Evolutionary conservation across 2,113 vertebrate species (phyloP).

Genomic region (Neodon shergylaensis): DNA sequence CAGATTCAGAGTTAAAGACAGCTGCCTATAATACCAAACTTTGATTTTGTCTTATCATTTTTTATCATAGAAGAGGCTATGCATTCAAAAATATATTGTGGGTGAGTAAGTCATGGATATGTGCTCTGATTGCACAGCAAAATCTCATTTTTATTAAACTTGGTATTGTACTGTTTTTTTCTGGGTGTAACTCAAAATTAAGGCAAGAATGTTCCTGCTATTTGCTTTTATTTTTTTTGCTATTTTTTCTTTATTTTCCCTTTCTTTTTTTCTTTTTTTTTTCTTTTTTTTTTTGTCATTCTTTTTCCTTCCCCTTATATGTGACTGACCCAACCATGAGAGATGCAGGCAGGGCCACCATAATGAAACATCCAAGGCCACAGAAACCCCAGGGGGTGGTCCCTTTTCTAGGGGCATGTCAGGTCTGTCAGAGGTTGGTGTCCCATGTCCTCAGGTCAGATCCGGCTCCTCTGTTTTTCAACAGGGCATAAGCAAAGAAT

Average conservation of each 20-base stretch:
- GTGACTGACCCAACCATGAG: neutral
- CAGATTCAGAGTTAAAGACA: neutral
- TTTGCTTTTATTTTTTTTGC: neutral
- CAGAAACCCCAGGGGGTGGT: neutral
- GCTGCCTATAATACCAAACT: neutral
- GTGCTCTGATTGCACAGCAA: neutral
- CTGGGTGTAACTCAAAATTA: neutral
- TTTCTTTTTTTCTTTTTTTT: neutral
- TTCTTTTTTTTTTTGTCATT: too few relatives aligned
- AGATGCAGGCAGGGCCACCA: neutral
- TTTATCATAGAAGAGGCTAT: neutral
- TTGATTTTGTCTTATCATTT: neutral
- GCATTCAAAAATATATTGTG: conserved; percentile 1
- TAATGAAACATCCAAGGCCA: neutral
- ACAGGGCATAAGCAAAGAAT: neutral
- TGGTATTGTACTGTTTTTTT: neutral
- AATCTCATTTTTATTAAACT: neutral
- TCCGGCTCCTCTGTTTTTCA: neutral
- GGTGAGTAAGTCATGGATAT: neutral
- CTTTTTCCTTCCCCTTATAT: neutral
- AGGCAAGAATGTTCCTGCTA: neutral
- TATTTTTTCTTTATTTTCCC: too few relatives aligned
- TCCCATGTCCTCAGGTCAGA: neutral
- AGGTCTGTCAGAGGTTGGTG: neutral
- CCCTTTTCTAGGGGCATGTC: neutral